phyloP scores from a whole-genome alignment of 2,113 vertebrate genomes.

The Alethe castanea region DNA sequence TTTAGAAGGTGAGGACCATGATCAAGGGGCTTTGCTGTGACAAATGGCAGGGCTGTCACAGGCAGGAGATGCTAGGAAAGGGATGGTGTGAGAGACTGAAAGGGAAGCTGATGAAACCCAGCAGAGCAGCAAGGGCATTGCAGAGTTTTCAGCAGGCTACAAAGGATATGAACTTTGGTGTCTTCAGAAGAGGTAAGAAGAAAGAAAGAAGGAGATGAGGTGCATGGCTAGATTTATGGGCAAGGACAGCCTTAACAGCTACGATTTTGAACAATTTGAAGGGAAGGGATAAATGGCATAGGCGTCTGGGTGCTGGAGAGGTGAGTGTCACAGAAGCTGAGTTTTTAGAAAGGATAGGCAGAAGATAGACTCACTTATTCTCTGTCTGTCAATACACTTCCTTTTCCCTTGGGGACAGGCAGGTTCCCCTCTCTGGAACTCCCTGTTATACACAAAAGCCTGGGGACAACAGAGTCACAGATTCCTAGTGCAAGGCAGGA shows the following conservation, averaged over 20 bases:
- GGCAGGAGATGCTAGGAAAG: not conserved
- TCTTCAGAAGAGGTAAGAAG: not conserved
- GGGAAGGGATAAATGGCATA: rapidly evolving
- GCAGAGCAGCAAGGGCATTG: rapidly evolving
- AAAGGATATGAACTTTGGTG: not conserved
- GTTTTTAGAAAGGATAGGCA: not conserved
- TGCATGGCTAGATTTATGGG: not conserved
- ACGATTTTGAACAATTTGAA: not conserved
- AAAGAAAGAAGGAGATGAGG: not conserved
- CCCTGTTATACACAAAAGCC: rapidly evolving
- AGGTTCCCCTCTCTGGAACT: not conserved
- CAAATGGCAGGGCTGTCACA: not conserved
- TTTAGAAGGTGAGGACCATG: not conserved
- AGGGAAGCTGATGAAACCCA: not conserved
- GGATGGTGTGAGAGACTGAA: not conserved
- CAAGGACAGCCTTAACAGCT: not conserved
- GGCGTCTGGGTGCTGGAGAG: not conserved
- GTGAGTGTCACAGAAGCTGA: not conserved
- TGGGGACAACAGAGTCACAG: rapidly evolving
- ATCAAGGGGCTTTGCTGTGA: not conserved
- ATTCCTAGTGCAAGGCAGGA: not conserved
- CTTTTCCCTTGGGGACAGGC: not conserved
- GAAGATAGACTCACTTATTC: not conserved
- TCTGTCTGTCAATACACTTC: not conserved
- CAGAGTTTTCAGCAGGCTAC: not conserved